Evolutionary conservation across 2,797 vertebrate species (phyloP).

Genomic region (Arctocebus calabarensis): DNA sequence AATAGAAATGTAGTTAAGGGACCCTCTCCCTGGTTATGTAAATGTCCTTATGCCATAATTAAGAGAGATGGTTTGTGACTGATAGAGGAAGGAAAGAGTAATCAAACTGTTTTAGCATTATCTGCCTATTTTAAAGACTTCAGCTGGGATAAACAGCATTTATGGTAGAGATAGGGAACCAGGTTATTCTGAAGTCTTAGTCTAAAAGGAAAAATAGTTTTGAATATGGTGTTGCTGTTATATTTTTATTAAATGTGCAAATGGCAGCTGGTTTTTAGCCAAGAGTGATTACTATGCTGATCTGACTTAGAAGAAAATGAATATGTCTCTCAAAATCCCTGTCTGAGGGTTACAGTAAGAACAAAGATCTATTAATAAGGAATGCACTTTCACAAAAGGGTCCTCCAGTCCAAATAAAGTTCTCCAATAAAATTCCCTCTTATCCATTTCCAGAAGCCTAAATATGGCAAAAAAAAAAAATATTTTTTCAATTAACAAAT

Average conservation of each 20-base stretch:
- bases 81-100: slow-evolving; percentile 87
- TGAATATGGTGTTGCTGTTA: slow-evolving; percentile 84
- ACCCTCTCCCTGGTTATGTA: slow-evolving; percentile 89
- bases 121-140: slow-evolving; percentile 88
- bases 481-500: slow-evolving; percentile 87
- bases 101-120: slow-evolving; percentile 89
- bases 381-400: slow-evolving; percentile 85
- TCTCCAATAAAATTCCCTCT: slow-evolving; percentile 85
- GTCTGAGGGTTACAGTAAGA: slow-evolving; percentile 86
- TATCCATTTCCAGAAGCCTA: slow-evolving; percentile 84
- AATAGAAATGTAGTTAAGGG: slow-evolving; percentile 91
- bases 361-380: slow-evolving; percentile 89
- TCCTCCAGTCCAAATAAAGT: slow-evolving; percentile 85
- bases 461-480: slow-evolving; percentile 77
- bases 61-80: slow-evolving; percentile 90
- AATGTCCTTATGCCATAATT: slow-evolving; percentile 90
- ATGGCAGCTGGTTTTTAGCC: slow-evolving; percentile 88
- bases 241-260: slow-evolving; percentile 90
- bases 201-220: slow-evolving; percentile 86
- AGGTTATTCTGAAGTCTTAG: slow-evolving; percentile 85
- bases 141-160: slow-evolving; percentile 86
- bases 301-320: slow-evolving; percentile 89
- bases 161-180: slow-evolving; percentile 79
- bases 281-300: slow-evolving; percentile 89
- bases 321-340: slow-evolving; percentile 86